These are phyloP conservation scores for Drusus annulatus DNA, from an alignment of 1,140 invertebrate genomes.

Conservation along the genomic window DNA sequence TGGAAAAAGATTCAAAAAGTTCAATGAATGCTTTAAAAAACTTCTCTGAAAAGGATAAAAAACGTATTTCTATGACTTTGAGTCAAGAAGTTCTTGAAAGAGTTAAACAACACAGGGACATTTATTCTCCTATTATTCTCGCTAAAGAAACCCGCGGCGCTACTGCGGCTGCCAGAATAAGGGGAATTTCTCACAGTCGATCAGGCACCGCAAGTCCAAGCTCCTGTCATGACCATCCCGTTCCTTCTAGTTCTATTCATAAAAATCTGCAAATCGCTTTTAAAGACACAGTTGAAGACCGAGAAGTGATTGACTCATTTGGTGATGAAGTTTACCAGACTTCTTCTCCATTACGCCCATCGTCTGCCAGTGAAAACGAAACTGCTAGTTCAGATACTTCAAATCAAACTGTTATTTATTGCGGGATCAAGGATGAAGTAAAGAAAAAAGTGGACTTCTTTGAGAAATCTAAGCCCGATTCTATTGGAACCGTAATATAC, in stretches of 20 bases:
- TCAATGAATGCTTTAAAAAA: slow-evolving; percentile 69
- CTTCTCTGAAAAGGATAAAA: slow-evolving; percentile 80
- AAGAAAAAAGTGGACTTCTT: slow-evolving; percentile 85
- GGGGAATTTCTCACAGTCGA: slow-evolving; percentile 60
- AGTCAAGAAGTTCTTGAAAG: slow-evolving; percentile 81
- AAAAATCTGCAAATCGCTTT: not conserved
- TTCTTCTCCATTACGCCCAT: slow-evolving; percentile 58
- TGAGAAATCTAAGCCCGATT: slow-evolving; percentile 75
- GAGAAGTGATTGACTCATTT: not conserved
- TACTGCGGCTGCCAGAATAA: slow-evolving; percentile 72
- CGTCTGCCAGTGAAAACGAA: slow-evolving; percentile 75
- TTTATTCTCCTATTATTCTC: slow-evolving; percentile 68
- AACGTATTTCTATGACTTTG: slow-evolving; percentile 79
- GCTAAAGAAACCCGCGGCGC: slow-evolving; percentile 78
- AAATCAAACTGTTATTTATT: slow-evolving; percentile 76
- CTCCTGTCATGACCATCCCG: slow-evolving; percentile 66
- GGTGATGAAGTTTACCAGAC: slow-evolving; percentile 36
- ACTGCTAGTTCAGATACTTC: slow-evolving; percentile 81
- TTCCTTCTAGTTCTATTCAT: not conserved
- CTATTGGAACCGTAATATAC: slow-evolving; percentile 69
- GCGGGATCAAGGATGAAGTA: slow-evolving; percentile 73
- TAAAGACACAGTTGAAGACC: not conserved
- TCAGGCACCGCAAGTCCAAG: slow-evolving; percentile 67
- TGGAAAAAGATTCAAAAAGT: slow-evolving; percentile 69
- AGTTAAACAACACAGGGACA: slow-evolving; percentile 70